Evolutionary conservation across 2,797 vertebrate genomes (phyloP).

Genomic region (Alauda arvensis): DNA sequence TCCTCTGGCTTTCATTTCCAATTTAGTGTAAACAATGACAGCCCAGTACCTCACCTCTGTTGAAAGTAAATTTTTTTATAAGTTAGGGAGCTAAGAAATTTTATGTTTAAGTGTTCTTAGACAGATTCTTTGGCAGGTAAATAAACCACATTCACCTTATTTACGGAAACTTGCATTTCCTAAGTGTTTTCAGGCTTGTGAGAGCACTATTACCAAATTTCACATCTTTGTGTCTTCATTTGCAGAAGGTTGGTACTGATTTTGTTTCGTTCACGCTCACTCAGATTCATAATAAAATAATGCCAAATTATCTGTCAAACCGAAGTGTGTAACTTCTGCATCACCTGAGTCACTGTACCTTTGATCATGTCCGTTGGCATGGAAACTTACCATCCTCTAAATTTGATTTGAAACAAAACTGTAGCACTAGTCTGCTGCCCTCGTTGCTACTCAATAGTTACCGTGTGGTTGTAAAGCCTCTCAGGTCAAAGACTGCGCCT

Average conservation of each 20-base stretch:
- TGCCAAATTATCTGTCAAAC: slow-evolving; percentile 71
- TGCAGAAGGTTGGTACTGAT: slow-evolving; percentile 68
- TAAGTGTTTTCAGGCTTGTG: slow-evolving; percentile 54
- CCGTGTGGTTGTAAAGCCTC: slow-evolving; percentile 47
- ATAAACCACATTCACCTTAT: slow-evolving; percentile 57
- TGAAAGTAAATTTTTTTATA: slow-evolving; percentile 55
- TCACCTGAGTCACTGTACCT: slow-evolving; percentile 44
- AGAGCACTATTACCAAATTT: slow-evolving; percentile 52
- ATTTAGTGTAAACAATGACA: slow-evolving; percentile 55
- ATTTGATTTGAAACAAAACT: slow-evolving; percentile 30
- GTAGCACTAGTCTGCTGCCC: slow-evolving; percentile 46
- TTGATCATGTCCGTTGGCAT: slow-evolving; percentile 46
- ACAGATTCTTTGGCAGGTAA: slow-evolving; percentile 52
- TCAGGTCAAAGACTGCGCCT: slow-evolving; percentile 34
- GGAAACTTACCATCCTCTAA: slow-evolving; percentile 30
- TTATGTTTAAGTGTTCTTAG: slow-evolving; percentile 58
- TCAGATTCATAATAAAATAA: slow-evolving; percentile 72
- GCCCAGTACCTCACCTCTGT: slow-evolving; percentile 64
- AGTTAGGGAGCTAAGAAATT: slow-evolving; percentile 45
- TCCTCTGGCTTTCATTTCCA: slow-evolving; percentile 28
- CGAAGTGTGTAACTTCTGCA: slow-evolving; percentile 60
- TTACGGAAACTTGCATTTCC: slow-evolving; percentile 55
- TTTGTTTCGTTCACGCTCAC: slow-evolving; percentile 65
- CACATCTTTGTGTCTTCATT: slow-evolving; percentile 61
- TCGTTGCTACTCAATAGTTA: not conserved